Base-by-base conservation (phyloP, 2,113 vertebrate species). In the Thunnus maccoyii region DNA sequence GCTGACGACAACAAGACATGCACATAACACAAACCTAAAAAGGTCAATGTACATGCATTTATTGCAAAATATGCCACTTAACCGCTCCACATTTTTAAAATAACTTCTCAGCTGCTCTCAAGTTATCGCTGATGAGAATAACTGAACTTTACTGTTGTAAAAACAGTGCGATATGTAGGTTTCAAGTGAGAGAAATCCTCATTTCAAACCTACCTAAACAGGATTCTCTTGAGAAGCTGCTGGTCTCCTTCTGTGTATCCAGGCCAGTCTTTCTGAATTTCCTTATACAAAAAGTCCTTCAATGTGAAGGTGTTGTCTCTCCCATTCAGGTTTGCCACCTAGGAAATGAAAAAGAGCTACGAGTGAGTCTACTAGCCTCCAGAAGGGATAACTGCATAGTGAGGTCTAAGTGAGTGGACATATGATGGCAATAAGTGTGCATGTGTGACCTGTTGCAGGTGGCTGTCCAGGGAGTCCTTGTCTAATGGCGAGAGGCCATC, bases 171-270 rank as follows among this genome's bases (percentile, higher is more conserved):
- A 62, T 0, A 0, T 32, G 22, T 17, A 47, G 6, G 32, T 54
- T 20, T 56, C 22, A 78, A 15, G 25, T 32, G 14, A 51, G 50
- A 41, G 41, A 32, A 30, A 47, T 20, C 9, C 3, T 32, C 54
- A 66, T 46, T 2, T 70, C 2, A 47, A 20, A 68, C 83, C 56
- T 96, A 99, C 98, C 97, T 94, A 70, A 96, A 95, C 1, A 99
- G 96, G 76, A 97, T 96, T 74, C 97, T 97, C 91, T 97, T 98
- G 65, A 99, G 94, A 86, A 99, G 92, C 88, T 98, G 98, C 88
- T 97, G 98, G 87, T 99, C 98, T 54, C 97, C 96, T 81, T 99
- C 97, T 0, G 96, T 97, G 94, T 99, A 99, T 84, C 98, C 97
- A 0, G 97, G 97, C 98, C 98, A 99, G 87, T 99, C 97, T 87